phyloP scores from a whole-genome alignment of 2,113 vertebrate genomes.

The Rhinopithecus roxellana region DNA sequence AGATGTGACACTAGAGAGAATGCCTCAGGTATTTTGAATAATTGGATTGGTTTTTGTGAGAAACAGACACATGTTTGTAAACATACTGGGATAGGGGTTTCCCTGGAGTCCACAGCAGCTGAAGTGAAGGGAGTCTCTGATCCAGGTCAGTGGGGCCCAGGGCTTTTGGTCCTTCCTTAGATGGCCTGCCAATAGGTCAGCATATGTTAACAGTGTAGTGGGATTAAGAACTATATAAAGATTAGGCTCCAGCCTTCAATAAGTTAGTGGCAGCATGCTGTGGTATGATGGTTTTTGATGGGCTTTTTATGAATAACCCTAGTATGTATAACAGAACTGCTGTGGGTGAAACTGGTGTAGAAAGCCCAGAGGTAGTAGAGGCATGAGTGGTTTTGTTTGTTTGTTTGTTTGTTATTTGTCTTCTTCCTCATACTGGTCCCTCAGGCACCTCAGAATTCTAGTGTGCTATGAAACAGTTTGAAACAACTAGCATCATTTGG shows the following conservation, averaged over 20 bases:
- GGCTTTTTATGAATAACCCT: not conserved
- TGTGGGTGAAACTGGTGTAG: not conserved
- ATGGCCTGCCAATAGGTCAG: not conserved
- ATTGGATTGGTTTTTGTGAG: not conserved
- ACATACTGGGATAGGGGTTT: not conserved
- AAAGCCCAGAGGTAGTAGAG: not conserved
- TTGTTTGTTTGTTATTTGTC: not conserved
- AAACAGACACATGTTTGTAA: not conserved
- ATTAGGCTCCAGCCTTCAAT: not conserved
- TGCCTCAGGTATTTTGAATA: constrained; percentile 86
- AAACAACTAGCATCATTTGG: not conserved
- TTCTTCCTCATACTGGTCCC: not conserved
- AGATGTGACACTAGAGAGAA: constrained; percentile 87
- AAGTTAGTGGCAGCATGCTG: not conserved
- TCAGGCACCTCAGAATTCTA: not conserved
- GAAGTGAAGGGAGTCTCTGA: not conserved
- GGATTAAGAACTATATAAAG: not conserved
- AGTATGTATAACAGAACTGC: not conserved
- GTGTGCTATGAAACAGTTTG: not conserved
- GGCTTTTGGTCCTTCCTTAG: not conserved
- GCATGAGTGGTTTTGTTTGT: no score
- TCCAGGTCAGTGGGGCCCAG: not conserved
- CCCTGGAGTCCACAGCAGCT: not conserved
- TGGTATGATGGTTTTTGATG: not conserved
- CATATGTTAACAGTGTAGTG: not conserved